Conservation (phyloP, 2,888 invertebrate genomes). For the Abrostola tripartita region DNA sequence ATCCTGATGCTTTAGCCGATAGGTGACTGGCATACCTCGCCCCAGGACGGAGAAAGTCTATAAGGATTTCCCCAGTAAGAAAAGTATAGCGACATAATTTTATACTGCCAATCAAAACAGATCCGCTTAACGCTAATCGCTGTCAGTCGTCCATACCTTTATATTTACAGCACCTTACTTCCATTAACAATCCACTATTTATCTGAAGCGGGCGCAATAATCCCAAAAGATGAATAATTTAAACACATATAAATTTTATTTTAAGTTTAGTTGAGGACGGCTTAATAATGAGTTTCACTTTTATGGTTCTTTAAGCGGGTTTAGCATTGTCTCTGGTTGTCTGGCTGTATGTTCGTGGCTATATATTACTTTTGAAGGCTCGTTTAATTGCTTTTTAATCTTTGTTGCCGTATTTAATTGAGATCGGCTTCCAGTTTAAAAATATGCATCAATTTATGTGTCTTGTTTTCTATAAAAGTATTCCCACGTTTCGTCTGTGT, state of each 20-base stretch:
- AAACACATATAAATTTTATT: conserved; percentile 37
- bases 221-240: conserved; percentile 38
- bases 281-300: conserved; percentile 33
- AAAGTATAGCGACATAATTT: too few relatives aligned
- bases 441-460: too few relatives aligned
- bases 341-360: background rate
- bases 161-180: conserved; percentile 9
- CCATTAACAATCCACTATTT: conserved; percentile 24
- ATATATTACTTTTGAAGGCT: conserved; percentile 19
- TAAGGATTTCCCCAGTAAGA: too few relatives aligned
- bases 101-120: background rate
- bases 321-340: conserved; percentile 26
- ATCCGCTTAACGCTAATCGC: conserved; percentile 10
- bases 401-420: background rate
- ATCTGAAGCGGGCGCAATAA: conserved; percentile 17
- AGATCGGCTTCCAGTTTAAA: too few relatives aligned
- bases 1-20: too few relatives aligned
- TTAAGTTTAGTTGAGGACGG: conserved; percentile 15
- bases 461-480: too few relatives aligned
- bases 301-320: conserved; percentile 22
- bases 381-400: conserved; percentile 11
- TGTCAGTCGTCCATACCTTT: background rate
- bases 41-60: too few relatives aligned
- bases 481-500: too few relatives aligned
- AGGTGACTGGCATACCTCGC: too few relatives aligned